Base-by-base conservation (phyloP, 2,113 vertebrate genomes). In the Nipponia nippon region DNA sequence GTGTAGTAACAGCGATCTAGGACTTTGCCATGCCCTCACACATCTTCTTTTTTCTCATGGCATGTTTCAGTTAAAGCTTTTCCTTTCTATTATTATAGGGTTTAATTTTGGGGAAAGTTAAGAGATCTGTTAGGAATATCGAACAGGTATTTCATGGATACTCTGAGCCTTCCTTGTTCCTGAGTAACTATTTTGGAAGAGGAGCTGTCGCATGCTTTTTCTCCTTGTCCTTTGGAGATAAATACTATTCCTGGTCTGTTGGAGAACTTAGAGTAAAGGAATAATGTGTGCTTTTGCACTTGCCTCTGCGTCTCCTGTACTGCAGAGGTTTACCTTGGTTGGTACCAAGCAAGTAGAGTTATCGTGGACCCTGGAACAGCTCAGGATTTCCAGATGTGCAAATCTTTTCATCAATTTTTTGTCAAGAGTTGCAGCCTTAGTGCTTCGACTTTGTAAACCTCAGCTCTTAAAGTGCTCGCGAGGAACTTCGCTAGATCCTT, bases 391-490 rank as follows among this genome's bases (percentile, higher is more conserved):
- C 29, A 55, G 78, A 44, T 16, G 25, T 49, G 25, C 47, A 63
- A 5, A 63, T 49, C 27, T 87, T 87, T 30, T 61, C 58, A 46
- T 20, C n/a, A 23, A 0, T 26, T 38, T 66, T 50, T 63, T 38
- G 47, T 19, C 27, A 58, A 36, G 58, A 53, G 29, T 4, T 84
- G 47, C 38, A 46, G 73, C 53, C 29, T 72, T 18, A 29, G 7
- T 80, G 16, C 13, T 1, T 76, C 13, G 38, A 19, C 46, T 65
- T 65, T 52, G 55, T 34, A 42, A 78, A 34, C 9, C 61, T 70
- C 55, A 40, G 26, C 47, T 55, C 12, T 66, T 44, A 6, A 5
- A 70, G 36, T 11, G 1, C 19, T 73, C 3, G 5, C 0, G 1
- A 83, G 66, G 50, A 75, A 26, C 13, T 50, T 44, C 7, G 16